phyloP scores from a whole-genome alignment of 2,888 invertebrate genomes.

The Cordilura impudica region DNA sequence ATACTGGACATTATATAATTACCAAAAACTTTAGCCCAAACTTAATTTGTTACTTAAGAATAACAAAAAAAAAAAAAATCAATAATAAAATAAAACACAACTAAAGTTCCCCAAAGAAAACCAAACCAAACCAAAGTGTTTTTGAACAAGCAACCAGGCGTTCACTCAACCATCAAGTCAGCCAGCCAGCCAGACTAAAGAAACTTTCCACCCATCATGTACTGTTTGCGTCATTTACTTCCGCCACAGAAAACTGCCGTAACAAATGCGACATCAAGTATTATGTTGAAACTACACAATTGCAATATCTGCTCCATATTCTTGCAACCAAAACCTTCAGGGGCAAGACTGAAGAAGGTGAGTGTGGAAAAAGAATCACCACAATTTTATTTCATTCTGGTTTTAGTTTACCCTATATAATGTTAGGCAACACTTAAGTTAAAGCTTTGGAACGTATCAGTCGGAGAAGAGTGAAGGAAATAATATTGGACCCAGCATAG shows the following conservation, averaged over 20 bases:
- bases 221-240: slow-evolving; percentile 59
- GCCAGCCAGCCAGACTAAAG: slow-evolving; percentile 6
- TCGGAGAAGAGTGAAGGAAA: no score
- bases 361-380: background rate
- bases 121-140: slow-evolving; percentile 30
- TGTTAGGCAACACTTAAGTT: no score
- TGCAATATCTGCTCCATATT: slow-evolving; percentile 6
- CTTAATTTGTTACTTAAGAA: slow-evolving; percentile 4
- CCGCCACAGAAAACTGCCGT: slow-evolving; percentile 50
- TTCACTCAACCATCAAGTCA: background rate
- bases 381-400: background rate
- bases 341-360: background rate
- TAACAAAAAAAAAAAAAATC: no score
- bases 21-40: slow-evolving; percentile 24
- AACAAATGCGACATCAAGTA: slow-evolving; percentile 59
- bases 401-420: background rate
- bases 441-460: no score
- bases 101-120: background rate
- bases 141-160: background rate
- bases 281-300: slow-evolving; percentile 42
- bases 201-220: slow-evolving; percentile 45
- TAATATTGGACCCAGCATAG: no score
- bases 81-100: background rate
- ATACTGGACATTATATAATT: slow-evolving; percentile 22
- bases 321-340: background rate